A percentile compares a stretch with the other conserved stretches of the same genome.
Conservation (phyloP, 1,140 invertebrate species). For the Drosophila hydei region DNA sequence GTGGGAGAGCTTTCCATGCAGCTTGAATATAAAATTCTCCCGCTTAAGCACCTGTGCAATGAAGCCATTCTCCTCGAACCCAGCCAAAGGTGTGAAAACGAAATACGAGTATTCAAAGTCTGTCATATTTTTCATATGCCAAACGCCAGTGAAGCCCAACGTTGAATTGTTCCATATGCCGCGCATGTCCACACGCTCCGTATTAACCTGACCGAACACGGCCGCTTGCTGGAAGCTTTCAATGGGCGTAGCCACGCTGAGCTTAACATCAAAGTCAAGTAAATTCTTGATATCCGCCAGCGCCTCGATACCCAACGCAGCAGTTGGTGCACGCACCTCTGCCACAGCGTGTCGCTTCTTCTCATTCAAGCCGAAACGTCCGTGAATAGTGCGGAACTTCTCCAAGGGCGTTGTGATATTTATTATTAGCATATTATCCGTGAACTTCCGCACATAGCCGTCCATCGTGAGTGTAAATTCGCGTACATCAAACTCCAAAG, state of each 20-base stretch:
- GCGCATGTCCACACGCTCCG: slow-evolving; percentile 87
- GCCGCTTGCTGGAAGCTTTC: slow-evolving; percentile 88
- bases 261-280: slow-evolving; percentile 89
- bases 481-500: slow-evolving; percentile 88
- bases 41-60: slow-evolving; percentile 87
- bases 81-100: slow-evolving; percentile 89
- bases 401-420: slow-evolving; percentile 90
- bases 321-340: slow-evolving; percentile 87
- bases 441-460: slow-evolving; percentile 87
- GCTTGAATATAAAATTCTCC: slow-evolving; percentile 88
- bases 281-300: slow-evolving; percentile 86
- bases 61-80: slow-evolving; percentile 89
- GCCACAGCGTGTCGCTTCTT: slow-evolving; percentile 88
- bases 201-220: slow-evolving; percentile 63
- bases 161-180: slow-evolving; percentile 90
- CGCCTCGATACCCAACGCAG: slow-evolving; percentile 88
- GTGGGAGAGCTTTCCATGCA: slow-evolving; percentile 88
- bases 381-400: slow-evolving; percentile 87
- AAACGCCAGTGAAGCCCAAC: slow-evolving; percentile 90
- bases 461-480: slow-evolving; percentile 87
- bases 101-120: slow-evolving; percentile 91
- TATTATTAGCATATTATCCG: slow-evolving; percentile 88
- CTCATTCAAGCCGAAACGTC: slow-evolving; percentile 89
- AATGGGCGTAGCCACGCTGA: slow-evolving; percentile 89
- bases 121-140: slow-evolving; percentile 88